Base-by-base conservation (phyloP, 2,888 invertebrate genomes). In the Ectobius pallidus region DNA sequence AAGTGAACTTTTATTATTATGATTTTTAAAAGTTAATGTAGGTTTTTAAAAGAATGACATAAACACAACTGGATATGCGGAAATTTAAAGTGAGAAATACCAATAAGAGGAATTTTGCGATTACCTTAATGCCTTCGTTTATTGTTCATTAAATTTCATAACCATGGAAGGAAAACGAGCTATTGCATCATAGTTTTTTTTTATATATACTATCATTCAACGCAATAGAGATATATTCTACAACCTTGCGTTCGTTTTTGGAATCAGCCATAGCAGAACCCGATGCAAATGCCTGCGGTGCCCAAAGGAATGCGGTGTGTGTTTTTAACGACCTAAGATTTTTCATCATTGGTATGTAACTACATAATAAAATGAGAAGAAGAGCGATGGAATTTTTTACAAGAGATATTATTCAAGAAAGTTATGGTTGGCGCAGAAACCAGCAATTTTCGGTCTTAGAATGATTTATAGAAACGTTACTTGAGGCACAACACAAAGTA, bases 401-500 rank as follows among this genome's bases (percentile, higher is more conserved):
- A 52, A 20, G 52, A 52, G 25, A 52, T 52, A 52, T 46, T 46
- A 46, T 52, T 52, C 52, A 22, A 25, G 14, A 14, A 11, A 25
- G 9, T 25, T 22, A 52, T 52, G 25, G 52, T 52, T 52, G 52
- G 22, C 25, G 52, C 52, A 46, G 65, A 71, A 67, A 68, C 73
- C 73, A 71, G 73, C 73, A 74, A 74, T 74, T 71, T 71, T 71
- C 68, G 25, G 22, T 46, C n/a, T 16, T 27, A 52, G 73, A 73
- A 73, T 74, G 73, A 74, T 74, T 74, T 74, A 74, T 74, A 71
- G 73, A 73, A 73, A 65, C 46, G 69, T 63, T 34, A 67, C 67
- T 67, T 44, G 67, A 27, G 67, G 67, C 67, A 46, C 30, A 30
- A 27, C 20, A 39, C 63, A 39, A 63, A 63, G 39, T 39, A 62